Evolutionary conservation across 2,113 vertebrate species (phyloP).

Genomic region (Anolis sagrei): DNA sequence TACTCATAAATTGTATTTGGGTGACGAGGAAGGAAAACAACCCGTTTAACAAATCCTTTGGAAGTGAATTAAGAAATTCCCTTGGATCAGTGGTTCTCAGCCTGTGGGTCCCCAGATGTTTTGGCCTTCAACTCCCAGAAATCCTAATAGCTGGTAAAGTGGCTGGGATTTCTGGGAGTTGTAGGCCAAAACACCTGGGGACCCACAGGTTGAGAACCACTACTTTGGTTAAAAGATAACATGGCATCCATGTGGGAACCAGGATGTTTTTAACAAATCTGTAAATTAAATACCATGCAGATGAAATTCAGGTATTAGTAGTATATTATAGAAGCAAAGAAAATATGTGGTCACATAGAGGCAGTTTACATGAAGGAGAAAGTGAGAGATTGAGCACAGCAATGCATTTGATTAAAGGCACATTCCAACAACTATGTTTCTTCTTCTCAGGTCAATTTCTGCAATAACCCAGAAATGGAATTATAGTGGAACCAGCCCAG

Average conservation of each 20-base stretch:
- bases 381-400: neutral
- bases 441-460: neutral
- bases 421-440: neutral
- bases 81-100: no score
- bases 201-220: no score
- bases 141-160: no score
- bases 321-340: neutral
- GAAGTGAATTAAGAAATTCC: no score
- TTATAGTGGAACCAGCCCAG: neutral
- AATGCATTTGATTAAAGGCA: neutral
- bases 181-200: no score
- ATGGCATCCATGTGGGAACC: neutral
- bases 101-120: no score
- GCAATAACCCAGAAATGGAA: neutral
- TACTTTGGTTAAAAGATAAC: neutral
- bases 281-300: no score
- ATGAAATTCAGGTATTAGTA: neutral
- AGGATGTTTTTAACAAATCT: neutral
- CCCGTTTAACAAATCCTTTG: no score
- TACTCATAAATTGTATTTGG: no score
- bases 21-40: no score
- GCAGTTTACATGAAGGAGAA: neutral
- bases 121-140: no score
- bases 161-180: no score
- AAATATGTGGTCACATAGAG: neutral